Conservation (phyloP, 1,140 invertebrate species). For the Leptinotarsa defecta region DNA sequence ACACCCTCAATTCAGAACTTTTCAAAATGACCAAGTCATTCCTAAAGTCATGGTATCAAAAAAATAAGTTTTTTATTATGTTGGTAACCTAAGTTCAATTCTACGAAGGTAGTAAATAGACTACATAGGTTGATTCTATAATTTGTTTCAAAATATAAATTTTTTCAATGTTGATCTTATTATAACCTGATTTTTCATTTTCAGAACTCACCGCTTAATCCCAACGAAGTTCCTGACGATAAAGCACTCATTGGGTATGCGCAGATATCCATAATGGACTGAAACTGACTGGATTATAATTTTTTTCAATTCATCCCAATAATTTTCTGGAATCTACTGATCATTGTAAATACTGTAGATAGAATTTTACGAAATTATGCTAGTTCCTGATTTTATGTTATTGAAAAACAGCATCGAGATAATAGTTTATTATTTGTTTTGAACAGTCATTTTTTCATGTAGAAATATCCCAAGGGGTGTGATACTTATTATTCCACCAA, state of each 20-base stretch:
- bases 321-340: constrained; percentile 42
- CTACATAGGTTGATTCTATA: too few species aligned
- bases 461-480: too few species aligned
- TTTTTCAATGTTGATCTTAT: too few species aligned
- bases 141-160: too few species aligned
- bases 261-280: constrained; percentile 91
- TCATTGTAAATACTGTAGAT: constrained; percentile 38
- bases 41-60: too few species aligned
- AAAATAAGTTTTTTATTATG: too few species aligned
- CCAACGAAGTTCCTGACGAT: constrained; percentile 88
- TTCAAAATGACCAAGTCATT: too few species aligned
- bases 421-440: not conserved
- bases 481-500: too few species aligned
- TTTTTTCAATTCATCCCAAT: constrained; percentile 36
- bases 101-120: too few species aligned
- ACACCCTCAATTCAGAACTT: too few species aligned
- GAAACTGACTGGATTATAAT: constrained; percentile 47
- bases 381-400: constrained; percentile 16
- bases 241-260: constrained; percentile 94
- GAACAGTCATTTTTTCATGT: not conserved
- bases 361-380: constrained; percentile 28
- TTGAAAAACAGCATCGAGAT: not conserved
- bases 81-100: too few species aligned
- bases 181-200: constrained; percentile 48
- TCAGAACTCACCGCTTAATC: constrained; percentile 80